phyloP scores from a whole-genome alignment of 2,113 vertebrate species.

The Pogonocichla stellata region DNA sequence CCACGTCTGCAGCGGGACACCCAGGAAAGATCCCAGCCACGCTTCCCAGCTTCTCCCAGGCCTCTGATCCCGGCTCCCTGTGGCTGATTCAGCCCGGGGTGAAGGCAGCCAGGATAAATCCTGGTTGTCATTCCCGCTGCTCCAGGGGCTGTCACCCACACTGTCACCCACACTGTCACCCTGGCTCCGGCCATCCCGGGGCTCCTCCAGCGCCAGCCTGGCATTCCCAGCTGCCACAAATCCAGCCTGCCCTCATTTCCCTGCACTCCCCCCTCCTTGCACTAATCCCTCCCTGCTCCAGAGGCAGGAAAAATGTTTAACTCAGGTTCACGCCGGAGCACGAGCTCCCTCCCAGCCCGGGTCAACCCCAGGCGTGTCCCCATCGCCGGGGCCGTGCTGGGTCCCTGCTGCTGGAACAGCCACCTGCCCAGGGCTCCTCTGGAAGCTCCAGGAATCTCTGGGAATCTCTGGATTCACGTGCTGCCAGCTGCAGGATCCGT shows the following conservation, averaged over 20 bases:
- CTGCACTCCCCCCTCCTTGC: neutral
- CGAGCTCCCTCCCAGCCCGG: neutral
- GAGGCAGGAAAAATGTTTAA: constrained; percentile 1
- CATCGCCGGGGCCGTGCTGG: fast-evolving
- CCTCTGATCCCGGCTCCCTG: neutral
- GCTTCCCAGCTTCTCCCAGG: neutral
- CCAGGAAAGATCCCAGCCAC: neutral
- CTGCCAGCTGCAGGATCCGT: neutral
- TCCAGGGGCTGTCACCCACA: fast-evolving
- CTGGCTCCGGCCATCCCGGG: neutral
- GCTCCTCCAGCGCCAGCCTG: neutral
- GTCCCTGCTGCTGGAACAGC: neutral
- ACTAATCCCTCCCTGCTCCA: neutral
- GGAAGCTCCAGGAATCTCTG: neutral
- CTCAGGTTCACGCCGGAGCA: neutral
- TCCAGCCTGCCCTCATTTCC: neutral
- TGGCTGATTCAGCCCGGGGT: neutral
- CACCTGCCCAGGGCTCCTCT: neutral
- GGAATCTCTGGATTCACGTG: neutral
- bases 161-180: fast-evolving
- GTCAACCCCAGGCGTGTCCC: neutral
- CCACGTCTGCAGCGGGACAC: constrained; percentile 24
- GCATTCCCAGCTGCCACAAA: neutral
- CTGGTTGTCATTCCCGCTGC: neutral
- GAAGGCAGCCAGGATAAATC: neutral